A percentile compares a stretch with the other conserved stretches of the same genome.
These are phyloP conservation scores for Pherbina coryleti DNA, from an alignment of 2,888 invertebrate genomes.

Conservation along the genomic window DNA sequence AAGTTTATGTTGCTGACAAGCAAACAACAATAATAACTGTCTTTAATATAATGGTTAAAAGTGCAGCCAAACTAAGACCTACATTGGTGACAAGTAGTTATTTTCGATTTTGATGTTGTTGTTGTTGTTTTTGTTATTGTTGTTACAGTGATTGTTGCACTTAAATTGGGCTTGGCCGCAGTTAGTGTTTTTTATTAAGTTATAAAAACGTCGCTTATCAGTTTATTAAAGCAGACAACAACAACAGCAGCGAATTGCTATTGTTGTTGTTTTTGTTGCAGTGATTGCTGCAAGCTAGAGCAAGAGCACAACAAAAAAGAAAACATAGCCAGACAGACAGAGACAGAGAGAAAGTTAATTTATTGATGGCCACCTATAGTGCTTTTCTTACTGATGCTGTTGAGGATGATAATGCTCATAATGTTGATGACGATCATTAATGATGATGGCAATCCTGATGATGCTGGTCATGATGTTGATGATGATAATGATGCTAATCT, in stretches of 20 bases:
- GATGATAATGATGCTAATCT: neutral
- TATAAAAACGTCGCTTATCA: conserved; percentile 37
- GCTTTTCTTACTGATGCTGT: neutral
- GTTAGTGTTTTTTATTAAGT: conserved; percentile 30
- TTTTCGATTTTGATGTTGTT: neutral
- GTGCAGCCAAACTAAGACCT: no score
- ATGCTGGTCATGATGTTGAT: neutral
- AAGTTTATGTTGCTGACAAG: no score
- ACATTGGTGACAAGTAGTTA: no score
- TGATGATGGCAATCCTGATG: neutral
- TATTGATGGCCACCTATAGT: conserved; percentile 6
- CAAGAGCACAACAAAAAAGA: neutral
- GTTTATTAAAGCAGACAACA: conserved; percentile 16
- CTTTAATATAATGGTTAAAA: no score
- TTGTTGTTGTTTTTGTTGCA: neutral
- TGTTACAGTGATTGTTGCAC: neutral
- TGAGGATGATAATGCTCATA: neutral
- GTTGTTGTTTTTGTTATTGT: neutral
- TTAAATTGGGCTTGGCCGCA: conserved; percentile 5
- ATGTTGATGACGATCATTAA: neutral
- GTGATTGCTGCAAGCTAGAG: neutral
- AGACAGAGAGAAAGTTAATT: conserved; percentile 20
- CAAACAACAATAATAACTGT: no score
- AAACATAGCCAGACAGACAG: conserved; percentile 2
- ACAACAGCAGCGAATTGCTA: conserved; percentile 1